These are phyloP conservation scores for Bombus confusus DNA, from an alignment of 1,140 invertebrate species.

Conservation along the genomic window DNA sequence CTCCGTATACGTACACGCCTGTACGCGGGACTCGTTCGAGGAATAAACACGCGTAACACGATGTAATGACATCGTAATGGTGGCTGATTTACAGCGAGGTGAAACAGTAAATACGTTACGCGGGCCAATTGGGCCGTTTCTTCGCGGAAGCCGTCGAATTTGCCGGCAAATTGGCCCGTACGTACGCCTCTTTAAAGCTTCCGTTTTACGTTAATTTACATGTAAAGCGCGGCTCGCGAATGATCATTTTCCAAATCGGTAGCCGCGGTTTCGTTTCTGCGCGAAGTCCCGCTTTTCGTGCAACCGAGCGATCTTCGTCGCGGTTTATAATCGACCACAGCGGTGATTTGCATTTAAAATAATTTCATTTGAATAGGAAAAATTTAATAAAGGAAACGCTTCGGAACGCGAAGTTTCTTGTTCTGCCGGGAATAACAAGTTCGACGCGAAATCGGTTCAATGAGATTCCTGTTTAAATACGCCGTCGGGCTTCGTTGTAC, in stretches of 20 bases:
- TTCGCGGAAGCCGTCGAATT: constrained; percentile 16
- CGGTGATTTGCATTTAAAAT: background rate
- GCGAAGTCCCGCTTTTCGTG: no score
- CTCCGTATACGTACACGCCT: constrained; percentile 19
- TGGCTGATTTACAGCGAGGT: constrained; percentile 70
- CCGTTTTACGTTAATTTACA: constrained; percentile 7
- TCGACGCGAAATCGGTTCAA: background rate
- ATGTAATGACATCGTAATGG: constrained; percentile 69
- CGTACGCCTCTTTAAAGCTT: background rate
- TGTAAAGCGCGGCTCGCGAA: background rate
- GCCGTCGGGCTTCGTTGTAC: background rate
- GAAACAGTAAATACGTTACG: constrained; percentile 21
- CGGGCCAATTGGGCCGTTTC: background rate
- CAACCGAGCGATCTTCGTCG: background rate
- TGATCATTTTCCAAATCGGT: background rate
- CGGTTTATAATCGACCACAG: background rate
- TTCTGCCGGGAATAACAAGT: background rate
- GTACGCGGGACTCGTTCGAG: constrained; percentile 12
- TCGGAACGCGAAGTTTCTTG: background rate
- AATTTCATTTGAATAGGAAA: constrained; percentile 8
- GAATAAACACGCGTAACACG: constrained; percentile 61
- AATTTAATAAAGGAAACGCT: background rate
- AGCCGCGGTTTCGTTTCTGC: background rate
- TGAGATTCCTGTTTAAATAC: background rate
- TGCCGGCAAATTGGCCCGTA: background rate